Base-by-base conservation (phyloP, 2,888 invertebrate genomes). In the Formica aserva region DNA sequence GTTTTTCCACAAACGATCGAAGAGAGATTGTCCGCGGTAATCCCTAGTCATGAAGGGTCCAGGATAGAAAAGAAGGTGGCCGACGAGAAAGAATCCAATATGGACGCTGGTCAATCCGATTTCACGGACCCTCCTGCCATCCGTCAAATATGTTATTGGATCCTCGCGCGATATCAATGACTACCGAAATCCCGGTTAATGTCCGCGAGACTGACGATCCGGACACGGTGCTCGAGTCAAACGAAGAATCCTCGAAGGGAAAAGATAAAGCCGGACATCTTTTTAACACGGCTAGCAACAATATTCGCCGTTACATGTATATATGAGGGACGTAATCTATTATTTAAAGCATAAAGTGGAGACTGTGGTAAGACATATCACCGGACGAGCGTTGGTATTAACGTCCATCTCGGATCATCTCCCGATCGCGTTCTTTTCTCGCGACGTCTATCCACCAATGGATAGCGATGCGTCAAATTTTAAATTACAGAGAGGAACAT, bases 81-180 rank as follows among this genome's bases (percentile, higher is more conserved):
- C 87, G 67, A 76, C 84, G 72, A 82, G 82, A 84, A 84, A 62
- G 84, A 82, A 87, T 85, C 92, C 93, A 93, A 94, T 94, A 94
- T 93, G 93, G 92, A 92, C 90, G 91, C 83, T 89, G 94, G 93
- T 94, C 94, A 94, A 94, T 94, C 94, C 92, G 94, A 94, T 94
- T 94, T 93, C 91, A 90, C 88, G 88, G 90, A 91, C 91, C 92
- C 92, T 91, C 89, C 84, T 52, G 62, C 83, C 85, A 87, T 86
- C 89, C 92, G 91, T 93, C 93, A 93, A 93, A 93, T 93, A 93
- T 93, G 93, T 93, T 93, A 93, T 92, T 91, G 92, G 92, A 93
- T 93, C 92, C 86, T 87, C 87, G 83, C 87, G 87, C 88, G 92
- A 92, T 93, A 91, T 89, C 89, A 78, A 72, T 81, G 77, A 63